Evolutionary conservation across 2,113 vertebrate genomes (phyloP).

Genomic region (Strix uralensis): DNA sequence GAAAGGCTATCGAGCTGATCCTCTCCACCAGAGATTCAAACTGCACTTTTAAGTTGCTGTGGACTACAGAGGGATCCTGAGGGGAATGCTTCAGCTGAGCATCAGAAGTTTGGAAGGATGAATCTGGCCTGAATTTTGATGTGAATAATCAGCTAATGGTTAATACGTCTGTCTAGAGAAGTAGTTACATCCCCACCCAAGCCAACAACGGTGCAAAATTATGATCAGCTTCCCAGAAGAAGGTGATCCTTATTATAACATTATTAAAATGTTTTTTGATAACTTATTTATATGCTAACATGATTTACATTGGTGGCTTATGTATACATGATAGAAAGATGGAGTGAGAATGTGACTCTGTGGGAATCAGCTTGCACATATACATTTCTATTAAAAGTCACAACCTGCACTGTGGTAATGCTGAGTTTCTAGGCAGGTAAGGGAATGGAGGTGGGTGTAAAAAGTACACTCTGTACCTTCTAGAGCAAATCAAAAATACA

Average conservation of each 20-base stretch:
- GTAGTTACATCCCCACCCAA: not conserved
- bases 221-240: not conserved
- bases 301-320: not conserved
- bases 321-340: not conserved
- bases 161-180: not conserved
- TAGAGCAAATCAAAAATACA: not conserved
- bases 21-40: not conserved
- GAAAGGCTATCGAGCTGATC: not conserved
- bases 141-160: not conserved
- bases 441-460: not conserved
- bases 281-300: not conserved
- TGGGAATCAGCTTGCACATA: not conserved
- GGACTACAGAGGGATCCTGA: not conserved
- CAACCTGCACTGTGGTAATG: not conserved
- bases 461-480: not conserved
- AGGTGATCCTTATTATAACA: not conserved
- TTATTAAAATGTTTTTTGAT: not conserved
- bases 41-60: not conserved
- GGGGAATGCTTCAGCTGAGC: not conserved
- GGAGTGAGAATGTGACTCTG: not conserved
- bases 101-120: not conserved
- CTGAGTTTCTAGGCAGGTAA: not conserved
- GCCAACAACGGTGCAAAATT: not conserved
- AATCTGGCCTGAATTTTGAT: not conserved
- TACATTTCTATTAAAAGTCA: not conserved